Base-by-base conservation (phyloP, 2,797 vertebrate species). In the Diplodus puntazzo region DNA sequence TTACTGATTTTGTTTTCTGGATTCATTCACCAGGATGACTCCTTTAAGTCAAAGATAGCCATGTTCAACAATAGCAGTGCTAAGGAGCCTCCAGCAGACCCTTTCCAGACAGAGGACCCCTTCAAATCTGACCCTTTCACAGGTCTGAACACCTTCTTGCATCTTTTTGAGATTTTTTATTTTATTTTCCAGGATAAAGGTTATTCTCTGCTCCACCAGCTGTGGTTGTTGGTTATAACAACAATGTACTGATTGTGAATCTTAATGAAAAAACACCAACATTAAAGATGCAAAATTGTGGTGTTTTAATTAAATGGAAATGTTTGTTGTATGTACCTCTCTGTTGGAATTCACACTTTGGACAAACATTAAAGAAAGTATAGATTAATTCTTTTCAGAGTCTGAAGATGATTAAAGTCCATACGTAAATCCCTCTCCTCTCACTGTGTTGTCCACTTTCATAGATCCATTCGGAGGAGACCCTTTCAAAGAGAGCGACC, bases 91-190 rank as follows among this genome's bases (percentile, higher is more conserved):
- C 76, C 94, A 42, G 64, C 89, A 49, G 98, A 99, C 84, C 98
- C 98, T 59, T 99, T 99, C 94, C 96, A 98, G 88, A 95, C 95
- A 0, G 98, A 99, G 80, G 98, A 99, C 92, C 98, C 97, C 77
- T 99, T 99, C 94, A 97, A 97, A 89, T 94, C 96, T 0, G 96
- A 98, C 87, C 96, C 95, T 0, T 97, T 98, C 85, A 96, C 96
- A 93, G 98, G 98, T 95, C 92, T 92, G 2, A 94, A 95, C 55
- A 94, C 92, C 6, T 75, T 55, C 16, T 60, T 65, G 1, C 5
- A 18, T 39, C 7, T 74, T 55, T 79, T 48, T 63, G 1, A 75
- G 6, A 11, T 79, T 66, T 25, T 49, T 3, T 1, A 72, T 8
- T 53, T n/a, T 64, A 10, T 60, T 21, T 72, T 11, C n/a, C 11